Conservation (phyloP, 2,797 vertebrate species). For the Astyanax mexicanus region DNA sequence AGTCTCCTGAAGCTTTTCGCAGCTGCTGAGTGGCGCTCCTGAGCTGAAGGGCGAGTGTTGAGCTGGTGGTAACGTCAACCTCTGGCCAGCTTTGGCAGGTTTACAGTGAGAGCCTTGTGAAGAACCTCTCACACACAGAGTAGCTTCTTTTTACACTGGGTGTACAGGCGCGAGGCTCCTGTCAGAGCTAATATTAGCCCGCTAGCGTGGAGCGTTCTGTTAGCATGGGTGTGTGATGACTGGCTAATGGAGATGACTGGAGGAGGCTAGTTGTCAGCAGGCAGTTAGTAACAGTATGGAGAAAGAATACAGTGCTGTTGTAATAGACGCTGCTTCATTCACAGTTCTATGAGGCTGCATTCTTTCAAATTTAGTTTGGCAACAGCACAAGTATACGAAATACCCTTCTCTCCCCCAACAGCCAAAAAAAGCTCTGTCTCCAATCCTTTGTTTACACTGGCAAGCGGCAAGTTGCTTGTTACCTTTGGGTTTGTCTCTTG, state of each 20-base stretch:
- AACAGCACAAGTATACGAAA: conserved; percentile 38
- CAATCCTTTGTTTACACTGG: too few relatives aligned
- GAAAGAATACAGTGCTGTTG: conserved; percentile 14
- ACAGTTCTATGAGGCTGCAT: conserved; percentile 15
- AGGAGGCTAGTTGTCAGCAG: not conserved
- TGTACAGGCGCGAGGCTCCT: conserved; percentile 16
- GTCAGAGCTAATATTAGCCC: conserved; percentile 53
- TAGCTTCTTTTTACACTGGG: conserved; percentile 48
- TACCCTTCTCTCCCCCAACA: not conserved
- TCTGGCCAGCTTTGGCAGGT: conserved; percentile 46
- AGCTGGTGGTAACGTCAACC: conserved; percentile 42
- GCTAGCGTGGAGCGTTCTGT: not conserved
- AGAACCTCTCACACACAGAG: conserved; percentile 44
- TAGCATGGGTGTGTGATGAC: conserved; percentile 2
- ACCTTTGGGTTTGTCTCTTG: too few relatives aligned
- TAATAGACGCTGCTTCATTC: conserved; percentile 45
- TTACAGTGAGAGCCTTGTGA: conserved; percentile 56
- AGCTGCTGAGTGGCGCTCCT: not conserved
- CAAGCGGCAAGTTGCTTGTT: too few relatives aligned
- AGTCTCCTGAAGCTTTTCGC: conserved; percentile 1
- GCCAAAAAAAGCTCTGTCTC: conserved; percentile 13
- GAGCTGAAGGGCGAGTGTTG: conserved; percentile 22
- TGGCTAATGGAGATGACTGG: not conserved
- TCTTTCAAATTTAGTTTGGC: conserved; percentile 30
- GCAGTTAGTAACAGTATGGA: not conserved